phyloP scores from a whole-genome alignment of 2,888 invertebrate genomes.

The Acanthopleura granulata region DNA sequence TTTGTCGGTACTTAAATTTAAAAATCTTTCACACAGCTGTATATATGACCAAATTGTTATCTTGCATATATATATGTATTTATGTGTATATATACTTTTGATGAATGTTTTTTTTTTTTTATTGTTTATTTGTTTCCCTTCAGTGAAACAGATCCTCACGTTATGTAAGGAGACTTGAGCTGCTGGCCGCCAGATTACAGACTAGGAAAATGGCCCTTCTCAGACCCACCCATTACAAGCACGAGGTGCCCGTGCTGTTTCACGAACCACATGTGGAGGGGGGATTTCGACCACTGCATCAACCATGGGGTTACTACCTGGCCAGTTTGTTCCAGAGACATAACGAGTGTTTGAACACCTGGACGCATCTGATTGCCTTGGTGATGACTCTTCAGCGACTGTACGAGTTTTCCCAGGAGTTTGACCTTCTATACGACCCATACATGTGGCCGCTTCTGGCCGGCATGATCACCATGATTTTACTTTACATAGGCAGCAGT shows the following conservation, averaged over 20 bases:
- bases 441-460: slow-evolving; percentile 65
- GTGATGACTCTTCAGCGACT: slow-evolving; percentile 43
- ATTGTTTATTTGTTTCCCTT: no score
- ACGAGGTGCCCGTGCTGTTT: slow-evolving; percentile 61
- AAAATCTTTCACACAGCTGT: no score
- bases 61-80: no score
- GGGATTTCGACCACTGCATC: slow-evolving; percentile 64
- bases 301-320: slow-evolving; percentile 64
- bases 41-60: no score
- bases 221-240: slow-evolving; percentile 45
- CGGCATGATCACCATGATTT: slow-evolving; percentile 57
- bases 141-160: no score
- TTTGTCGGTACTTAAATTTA: no score
- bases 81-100: no score
- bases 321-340: slow-evolving; percentile 61
- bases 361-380: slow-evolving; percentile 65
- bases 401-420: slow-evolving; percentile 46
- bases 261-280: slow-evolving; percentile 65
- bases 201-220: slow-evolving; percentile 30
- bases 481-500: slow-evolving; percentile 60
- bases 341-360: slow-evolving; percentile 67
- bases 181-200: no score
- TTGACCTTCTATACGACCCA: slow-evolving; percentile 58
- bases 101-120: no score
- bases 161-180: no score